These are phyloP conservation scores for Aurelia aurita DNA, from an alignment of 30 jellyfish, hydroid and myxozoan species.

Conservation along the genomic window DNA sequence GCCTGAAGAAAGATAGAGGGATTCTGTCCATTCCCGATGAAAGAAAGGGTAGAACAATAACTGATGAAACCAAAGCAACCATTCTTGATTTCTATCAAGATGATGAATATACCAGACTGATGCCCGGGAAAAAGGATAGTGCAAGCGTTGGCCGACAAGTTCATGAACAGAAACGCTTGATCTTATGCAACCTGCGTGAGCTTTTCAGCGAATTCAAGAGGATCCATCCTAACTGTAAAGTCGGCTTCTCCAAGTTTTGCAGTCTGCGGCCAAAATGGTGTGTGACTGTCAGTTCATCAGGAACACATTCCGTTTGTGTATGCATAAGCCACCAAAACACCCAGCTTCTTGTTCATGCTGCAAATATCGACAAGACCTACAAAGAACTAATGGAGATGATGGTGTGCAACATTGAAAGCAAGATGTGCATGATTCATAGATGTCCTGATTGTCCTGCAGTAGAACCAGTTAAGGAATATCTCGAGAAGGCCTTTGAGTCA, in stretches of 20 bases:
- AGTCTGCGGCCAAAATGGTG: conserved; percentile 81
- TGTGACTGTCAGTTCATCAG: conserved; percentile 63
- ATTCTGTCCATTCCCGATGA: not conserved
- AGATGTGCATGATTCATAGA: conserved; percentile 36
- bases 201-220: conserved; percentile 56
- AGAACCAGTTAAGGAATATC: too few species aligned
- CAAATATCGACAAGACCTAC: conserved; percentile 3
- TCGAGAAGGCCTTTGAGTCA: too few species aligned
- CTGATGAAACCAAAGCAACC: not conserved
- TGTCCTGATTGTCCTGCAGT: conserved; percentile 38
- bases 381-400: conserved; percentile 41
- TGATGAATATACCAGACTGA: conserved; percentile 57
- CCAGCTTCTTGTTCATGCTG: conserved; percentile 24
- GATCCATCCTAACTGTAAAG: conserved; percentile 36
- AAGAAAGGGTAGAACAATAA: not conserved
- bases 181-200: conserved; percentile 69
- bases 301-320: conserved; percentile 86
- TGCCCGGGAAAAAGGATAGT: conserved; percentile 76
- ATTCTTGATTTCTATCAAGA: conserved; percentile 19
- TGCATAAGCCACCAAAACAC: conserved; percentile 72
- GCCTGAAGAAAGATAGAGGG: not conserved
- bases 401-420: conserved; percentile 14
- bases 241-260: conserved; percentile 76
- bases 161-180: conserved; percentile 47
- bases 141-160: conserved; percentile 45